phyloP scores from a whole-genome alignment of 2,888 invertebrate genomes.

The Orthosia gothica region DNA sequence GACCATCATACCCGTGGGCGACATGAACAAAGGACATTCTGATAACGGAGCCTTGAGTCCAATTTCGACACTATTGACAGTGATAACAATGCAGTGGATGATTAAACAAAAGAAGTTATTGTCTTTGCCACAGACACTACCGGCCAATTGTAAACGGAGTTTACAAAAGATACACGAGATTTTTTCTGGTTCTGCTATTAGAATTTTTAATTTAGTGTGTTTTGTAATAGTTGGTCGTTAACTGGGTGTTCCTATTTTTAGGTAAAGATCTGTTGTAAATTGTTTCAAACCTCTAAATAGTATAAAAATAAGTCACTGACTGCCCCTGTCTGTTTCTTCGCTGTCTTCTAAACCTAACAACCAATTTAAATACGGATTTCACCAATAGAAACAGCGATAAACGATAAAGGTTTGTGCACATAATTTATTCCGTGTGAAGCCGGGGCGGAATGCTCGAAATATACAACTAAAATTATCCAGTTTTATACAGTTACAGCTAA shows the following conservation, averaged over 20 bases:
- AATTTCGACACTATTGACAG: constrained; percentile 57
- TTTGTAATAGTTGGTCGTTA: not conserved
- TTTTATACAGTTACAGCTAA: not conserved
- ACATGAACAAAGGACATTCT: constrained; percentile 59
- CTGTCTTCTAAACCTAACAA: too few relatives aligned
- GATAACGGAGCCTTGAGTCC: constrained; percentile 63
- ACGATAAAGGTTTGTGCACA: too few relatives aligned
- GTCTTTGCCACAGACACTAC: constrained; percentile 39
- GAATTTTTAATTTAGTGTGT: not conserved
- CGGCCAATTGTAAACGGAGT: constrained; percentile 25
- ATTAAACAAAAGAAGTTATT: constrained; percentile 55
- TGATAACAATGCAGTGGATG: constrained; percentile 55
- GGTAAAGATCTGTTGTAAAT: not conserved
- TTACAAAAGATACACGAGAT: constrained; percentile 36
- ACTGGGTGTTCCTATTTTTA: not conserved
- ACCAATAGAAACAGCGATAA: too few relatives aligned
- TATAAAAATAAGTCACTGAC: too few relatives aligned
- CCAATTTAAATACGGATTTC: too few relatives aligned
- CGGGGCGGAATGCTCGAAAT: not conserved
- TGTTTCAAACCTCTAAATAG: not conserved
- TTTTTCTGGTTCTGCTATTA: constrained; percentile 6
- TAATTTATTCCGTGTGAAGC: too few relatives aligned
- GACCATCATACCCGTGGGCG: constrained; percentile 61
- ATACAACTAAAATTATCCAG: not conserved
- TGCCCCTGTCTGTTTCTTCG: too few relatives aligned